Conservation (phyloP, 1,140 invertebrate genomes). For the Oreohelix idahoensis region DNA sequence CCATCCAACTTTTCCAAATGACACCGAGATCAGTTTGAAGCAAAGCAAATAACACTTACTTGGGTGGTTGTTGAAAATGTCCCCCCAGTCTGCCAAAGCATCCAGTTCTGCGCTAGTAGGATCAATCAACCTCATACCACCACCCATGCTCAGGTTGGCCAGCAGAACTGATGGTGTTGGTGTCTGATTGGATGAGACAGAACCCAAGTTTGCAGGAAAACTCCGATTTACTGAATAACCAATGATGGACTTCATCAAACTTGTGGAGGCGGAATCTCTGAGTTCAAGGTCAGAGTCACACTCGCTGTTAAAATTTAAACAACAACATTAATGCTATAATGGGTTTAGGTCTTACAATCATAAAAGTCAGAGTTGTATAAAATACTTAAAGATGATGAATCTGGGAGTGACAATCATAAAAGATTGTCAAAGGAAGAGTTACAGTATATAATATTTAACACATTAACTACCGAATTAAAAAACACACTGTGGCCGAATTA, state of each 20-base stretch:
- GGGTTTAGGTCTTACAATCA: no score
- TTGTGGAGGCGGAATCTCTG: conserved; percentile 71
- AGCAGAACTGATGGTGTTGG: conserved; percentile 18
- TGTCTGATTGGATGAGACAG: conserved; percentile 6
- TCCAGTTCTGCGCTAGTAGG: background rate
- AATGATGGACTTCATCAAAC: conserved; percentile 72
- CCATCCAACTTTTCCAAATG: background rate
- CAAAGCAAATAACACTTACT: background rate
- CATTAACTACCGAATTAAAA: no score
- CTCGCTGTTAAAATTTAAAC: conserved; percentile 57
- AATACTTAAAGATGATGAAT: no score
- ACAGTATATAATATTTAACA: no score
- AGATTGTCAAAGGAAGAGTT: no score
- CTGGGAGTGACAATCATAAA: no score
- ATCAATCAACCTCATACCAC: background rate
- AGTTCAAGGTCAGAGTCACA: conserved; percentile 71
- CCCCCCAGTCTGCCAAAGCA: conserved; percentile 16
- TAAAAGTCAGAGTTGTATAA: no score
- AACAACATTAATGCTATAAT: no score
- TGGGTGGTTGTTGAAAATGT: background rate
- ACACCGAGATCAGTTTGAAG: background rate
- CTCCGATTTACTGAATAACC: conserved; percentile 44
- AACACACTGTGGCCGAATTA: no score
- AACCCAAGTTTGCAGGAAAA: background rate
- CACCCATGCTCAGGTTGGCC: background rate